Evolutionary conservation across 2,113 vertebrate species (phyloP), one percentile per base, ranked within the genome.

Genomic region (Polypterus senegalus): DNA sequence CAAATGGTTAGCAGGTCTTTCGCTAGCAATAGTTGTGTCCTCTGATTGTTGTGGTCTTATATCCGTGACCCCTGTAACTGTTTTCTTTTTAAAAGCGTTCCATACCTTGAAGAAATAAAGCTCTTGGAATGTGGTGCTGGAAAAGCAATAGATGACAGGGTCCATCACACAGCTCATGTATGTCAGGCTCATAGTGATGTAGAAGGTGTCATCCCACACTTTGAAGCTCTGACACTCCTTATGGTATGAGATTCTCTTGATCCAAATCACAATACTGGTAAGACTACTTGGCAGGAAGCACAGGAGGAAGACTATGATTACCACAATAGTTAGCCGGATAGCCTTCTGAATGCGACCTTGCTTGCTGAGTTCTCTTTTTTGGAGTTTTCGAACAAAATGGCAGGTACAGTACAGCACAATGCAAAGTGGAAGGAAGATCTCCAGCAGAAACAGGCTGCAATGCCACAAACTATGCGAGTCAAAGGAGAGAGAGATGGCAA

Each of bases 351-450:
- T 78, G 63, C 71, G 76, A 3, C 65, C 65, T 0, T 74, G 61
- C 44, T 74, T 73, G 27, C 57, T 63, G 58, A 77, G 51, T 66
- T 74, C 69, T 47, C 73, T 64, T 5, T 53, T 46, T 53, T 64
- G 70, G 52, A 86, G 68, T 8, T 78, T 58, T 8, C 3, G 3
- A 3, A 71, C 48, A 3, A 84, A 79, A 46, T 46, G 47, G 49
- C 67, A 4, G 0, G 81, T 78, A 68, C 79, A 85, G 66, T 69
- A 74, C 7, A 85, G 63, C 43, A 85, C 79, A n/a, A 79, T 66
- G 3, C 68, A 3, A 54, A 83, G 56, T 7, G 83, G 76, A 2
- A 78, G 0, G 6, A 61, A 71, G 66, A 84, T 80, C 48, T 75
- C 73, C 4, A 81, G 57, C 4, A 82, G 5, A 27, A 83, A 83